Percentiles rank a stretch among this genome's conserved stretches.
These are phyloP conservation scores for Gryllus longicercus DNA, from an alignment of 2,888 invertebrate species.

Conservation along the genomic window DNA sequence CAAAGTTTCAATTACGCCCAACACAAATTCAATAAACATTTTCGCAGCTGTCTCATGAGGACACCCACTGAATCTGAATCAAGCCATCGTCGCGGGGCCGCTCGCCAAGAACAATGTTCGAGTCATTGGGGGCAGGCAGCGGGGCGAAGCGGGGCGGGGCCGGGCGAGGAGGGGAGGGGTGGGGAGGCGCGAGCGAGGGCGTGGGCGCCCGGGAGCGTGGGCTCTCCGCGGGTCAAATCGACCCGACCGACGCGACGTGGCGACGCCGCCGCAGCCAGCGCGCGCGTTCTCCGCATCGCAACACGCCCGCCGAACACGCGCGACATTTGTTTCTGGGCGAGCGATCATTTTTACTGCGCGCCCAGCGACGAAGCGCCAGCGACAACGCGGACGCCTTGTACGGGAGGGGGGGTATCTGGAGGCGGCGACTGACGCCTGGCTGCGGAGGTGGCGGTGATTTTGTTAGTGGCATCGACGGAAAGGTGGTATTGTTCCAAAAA, in stretches of 20 bases:
- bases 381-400: background rate
- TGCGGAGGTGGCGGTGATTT: too few species aligned
- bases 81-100: background rate
- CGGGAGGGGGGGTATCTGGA: too few species aligned
- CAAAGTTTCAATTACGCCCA: conserved; percentile 17
- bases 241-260: background rate
- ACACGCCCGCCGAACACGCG: conserved; percentile 17
- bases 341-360: background rate
- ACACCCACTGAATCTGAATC: background rate
- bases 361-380: background rate
- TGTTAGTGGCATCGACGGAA: too few species aligned
- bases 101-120: background rate
- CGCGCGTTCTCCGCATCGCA: background rate
- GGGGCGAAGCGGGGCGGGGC: background rate
- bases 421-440: too few species aligned
- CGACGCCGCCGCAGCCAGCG: background rate
- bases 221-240: background rate
- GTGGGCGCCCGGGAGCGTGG: background rate
- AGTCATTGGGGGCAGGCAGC: background rate
- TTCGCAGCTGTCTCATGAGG: background rate
- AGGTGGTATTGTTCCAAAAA: too few species aligned
- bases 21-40: conserved; percentile 7
- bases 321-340: background rate
- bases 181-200: background rate
- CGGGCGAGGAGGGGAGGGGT: background rate